Conservation (phyloP, 2,113 vertebrate species). For the Corvus hawaiiensis region DNA sequence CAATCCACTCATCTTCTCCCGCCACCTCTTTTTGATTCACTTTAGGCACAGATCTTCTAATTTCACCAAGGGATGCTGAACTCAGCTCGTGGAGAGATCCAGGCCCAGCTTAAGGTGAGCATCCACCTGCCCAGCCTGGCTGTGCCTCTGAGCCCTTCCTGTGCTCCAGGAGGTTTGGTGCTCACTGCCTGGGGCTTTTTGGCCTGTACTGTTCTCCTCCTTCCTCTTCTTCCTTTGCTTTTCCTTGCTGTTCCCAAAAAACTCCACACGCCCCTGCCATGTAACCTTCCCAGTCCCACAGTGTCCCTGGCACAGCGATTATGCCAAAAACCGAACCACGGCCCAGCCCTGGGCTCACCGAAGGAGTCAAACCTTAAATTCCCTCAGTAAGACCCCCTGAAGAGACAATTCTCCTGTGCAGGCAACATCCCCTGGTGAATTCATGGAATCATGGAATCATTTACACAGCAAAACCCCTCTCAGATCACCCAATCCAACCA, state of each 20-base stretch:
- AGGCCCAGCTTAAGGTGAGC: too few species aligned
- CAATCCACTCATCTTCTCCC: too few species aligned
- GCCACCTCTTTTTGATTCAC: too few species aligned
- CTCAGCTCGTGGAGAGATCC: too few species aligned
- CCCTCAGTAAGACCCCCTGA: accelerated
- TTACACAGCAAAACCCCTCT: neutral
- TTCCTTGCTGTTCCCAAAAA: neutral
- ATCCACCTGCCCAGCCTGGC: too few species aligned
- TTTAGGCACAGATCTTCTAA: too few species aligned
- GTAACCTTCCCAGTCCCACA: neutral
- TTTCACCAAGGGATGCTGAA: too few species aligned
- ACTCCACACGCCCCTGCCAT: neutral
- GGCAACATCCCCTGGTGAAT: neutral
- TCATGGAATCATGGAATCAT: too few species aligned
- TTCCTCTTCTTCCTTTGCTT: neutral
- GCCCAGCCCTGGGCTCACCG: neutral
- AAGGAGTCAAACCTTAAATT: neutral
- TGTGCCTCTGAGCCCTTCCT: neutral
- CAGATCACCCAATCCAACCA: neutral
- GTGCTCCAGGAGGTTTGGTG: neutral
- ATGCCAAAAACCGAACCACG: neutral
- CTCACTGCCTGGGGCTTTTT: neutral
- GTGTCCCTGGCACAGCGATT: neutral
- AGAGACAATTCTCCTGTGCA: neutral
- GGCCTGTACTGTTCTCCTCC: neutral